Evolutionary conservation across 92 coral and sea anemone species (phyloP), one percentile per base, ranked within the genome.

Genomic region (Parazoanthus darwini): DNA sequence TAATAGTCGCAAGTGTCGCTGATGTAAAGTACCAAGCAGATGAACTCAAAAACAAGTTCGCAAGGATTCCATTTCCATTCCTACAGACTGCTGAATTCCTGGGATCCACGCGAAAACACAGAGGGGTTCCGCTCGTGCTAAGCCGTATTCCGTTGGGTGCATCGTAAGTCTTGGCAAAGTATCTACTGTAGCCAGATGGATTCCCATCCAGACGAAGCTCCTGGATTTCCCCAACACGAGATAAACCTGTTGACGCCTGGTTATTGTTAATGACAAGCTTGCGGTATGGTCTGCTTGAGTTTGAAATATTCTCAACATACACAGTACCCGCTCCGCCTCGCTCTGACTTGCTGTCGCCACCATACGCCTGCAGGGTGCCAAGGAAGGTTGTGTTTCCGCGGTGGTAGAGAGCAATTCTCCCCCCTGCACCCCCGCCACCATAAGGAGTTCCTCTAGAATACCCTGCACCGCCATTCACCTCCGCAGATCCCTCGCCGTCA

Each of bases 401-500:
- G 79, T 93, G 91, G 50, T 82, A 87, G 80, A 93, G 67, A 48
- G 88, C 93, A 46, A 93, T 88, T 35, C 95, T 89, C 8, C 95
- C 95, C 26, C 94, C 94, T 54, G 88, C 93, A 16, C 95, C 95
- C 42, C 95, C 95, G 5, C 95, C 95, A 66, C 89, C 91, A 46
- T 78, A 58, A 68, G 82, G 77, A 63, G 63, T 4, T 51, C 79
- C 91, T 33, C 42, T 81, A 13, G 88, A 67, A 33, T 86, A 79
- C 14, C 95, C 93, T 20, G 36, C 88, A 29, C 95, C 95, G 26
- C 95, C 95, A 63, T 85, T 93, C 35, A 90, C 91, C 59, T 89
- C 95, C 23, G 89, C 90, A 37, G 95, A 91, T 23, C 95, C 95
- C 87, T 89, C 93, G 46, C 95, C 93, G 74, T 93, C 95, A 82